Evolutionary conservation across 1,140 invertebrate genomes (phyloP), one percentile per base, ranked within the genome.

Genomic region (Ectropis grisescens): DNA sequence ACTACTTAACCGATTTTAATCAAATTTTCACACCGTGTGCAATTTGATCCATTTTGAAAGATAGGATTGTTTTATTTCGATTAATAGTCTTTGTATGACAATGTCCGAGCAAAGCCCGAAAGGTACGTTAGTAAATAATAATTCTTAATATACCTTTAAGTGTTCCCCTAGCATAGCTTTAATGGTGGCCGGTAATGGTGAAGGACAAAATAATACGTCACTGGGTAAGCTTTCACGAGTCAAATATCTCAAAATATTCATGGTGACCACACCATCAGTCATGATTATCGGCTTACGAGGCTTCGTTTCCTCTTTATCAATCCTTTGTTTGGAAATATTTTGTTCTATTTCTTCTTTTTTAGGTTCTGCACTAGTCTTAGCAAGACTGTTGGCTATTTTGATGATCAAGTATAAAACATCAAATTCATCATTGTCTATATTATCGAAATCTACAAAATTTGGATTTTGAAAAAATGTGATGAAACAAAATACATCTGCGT

Each of bases 401-500:
- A 59, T 59, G 29, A 70, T 67, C 7, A 74, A 45, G 35, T 74
- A 65, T 7, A 74, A 43, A 23, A 51, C 48, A 29, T 74, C 59
- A 28, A 72, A 68, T 13, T 65, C 53, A 13, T 57, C 45, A 11
- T 40, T 37, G 26, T 57, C 41, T 33, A 44, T 35, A 3, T 49
- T 37, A n/a, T 43, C 22, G 15, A 56, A 47, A 27, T 57, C 50
- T 10, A 74, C 42, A 14, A 12, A 31, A 22, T 74, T 74, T 2
- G 65, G 71, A 48, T 75, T 76, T 13, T 40, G 22, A 37, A 79
- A 74, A 32, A 66, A 61, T 10, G 66, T 57, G 32, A 71, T 48
- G 30, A 74, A 57, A 30, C 65, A 70, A 47, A 71, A 70, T 9
- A 79, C 49, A 33, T 75, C 70, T 4, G 56, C 70, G 34, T 79